Evolutionary conservation across 2,888 invertebrate genomes (phyloP), one percentile per base, ranked within the genome.

Genomic region (Alviniconcha strummeri): DNA sequence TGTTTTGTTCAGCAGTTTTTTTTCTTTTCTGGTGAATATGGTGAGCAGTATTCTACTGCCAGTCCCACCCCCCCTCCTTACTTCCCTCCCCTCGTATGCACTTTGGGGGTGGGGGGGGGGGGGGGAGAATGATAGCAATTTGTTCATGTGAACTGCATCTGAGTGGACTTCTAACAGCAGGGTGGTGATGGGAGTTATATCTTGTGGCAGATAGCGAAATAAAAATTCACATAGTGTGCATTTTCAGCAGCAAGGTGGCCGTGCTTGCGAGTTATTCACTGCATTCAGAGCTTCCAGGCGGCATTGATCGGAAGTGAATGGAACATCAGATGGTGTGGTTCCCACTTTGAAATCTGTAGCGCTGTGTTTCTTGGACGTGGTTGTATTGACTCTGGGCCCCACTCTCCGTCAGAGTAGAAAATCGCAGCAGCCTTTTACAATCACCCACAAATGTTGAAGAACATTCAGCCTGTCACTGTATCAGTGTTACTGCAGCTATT

Each of bases 271-370:
- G 69, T 69, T 80, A 17, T 81, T 74, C 60, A 76, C 15, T 60
- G 75, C 74, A 36, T 64, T 76, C 19, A 54, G 76, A n/a, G 69
- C 54, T 36, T n/a, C 9, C 54, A 77, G 67, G 64, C 77, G 13
- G 19, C 69, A 82, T 82, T 56, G 82, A 82, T 82, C 69, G 64
- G 11, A 13, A 7, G 36, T 19, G 36, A 13, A n/a, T 5, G 76
- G 57, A 56, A 56, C 82, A 15, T 69, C 82, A 82, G 82, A 69
- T 82, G 82, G 76, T 60, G 8, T 8, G 67, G 77, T 82, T 82
- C 82, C 77, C 82, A 82, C 82, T 77, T 82, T 77, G 56, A 77
- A 82, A 77, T 69, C 77, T 82, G 64, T 81, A 56, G 17, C 74
- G 8, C 55, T 57, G 72, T 81, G 60, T 52, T 57, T 9, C 55